These are phyloP conservation scores for Cataglyphis rosenhaueri DNA, from an alignment of 2,888 invertebrate genomes.

Conservation along the genomic window DNA sequence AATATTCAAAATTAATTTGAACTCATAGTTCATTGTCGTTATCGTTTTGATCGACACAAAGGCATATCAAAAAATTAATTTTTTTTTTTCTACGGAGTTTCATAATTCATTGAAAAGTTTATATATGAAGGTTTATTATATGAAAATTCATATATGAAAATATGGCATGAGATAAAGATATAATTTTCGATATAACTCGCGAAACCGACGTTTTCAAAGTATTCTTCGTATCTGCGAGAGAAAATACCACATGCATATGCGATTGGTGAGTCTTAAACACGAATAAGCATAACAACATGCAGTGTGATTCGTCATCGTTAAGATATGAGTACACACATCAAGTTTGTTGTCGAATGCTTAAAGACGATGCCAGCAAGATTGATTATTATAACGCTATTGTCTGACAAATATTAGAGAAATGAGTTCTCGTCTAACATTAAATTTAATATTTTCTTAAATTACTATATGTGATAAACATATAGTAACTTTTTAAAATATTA, in stretches of 20 bases:
- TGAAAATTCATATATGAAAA: background rate
- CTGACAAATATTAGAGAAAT: background rate
- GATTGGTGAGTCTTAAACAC: constrained; percentile 5
- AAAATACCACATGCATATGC: background rate
- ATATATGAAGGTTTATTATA: too few species aligned
- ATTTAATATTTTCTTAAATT: background rate
- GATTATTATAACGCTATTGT: background rate
- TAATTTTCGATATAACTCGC: background rate
- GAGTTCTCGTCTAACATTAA: background rate
- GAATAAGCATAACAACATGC: background rate
- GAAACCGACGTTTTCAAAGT: background rate
- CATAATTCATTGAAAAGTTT: background rate
- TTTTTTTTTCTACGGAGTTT: background rate
- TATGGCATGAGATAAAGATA: background rate
- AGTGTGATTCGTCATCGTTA: constrained; percentile 57
- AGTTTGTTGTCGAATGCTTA: background rate
- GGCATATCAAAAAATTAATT: background rate
- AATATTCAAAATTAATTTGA: background rate
- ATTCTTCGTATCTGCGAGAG: background rate
- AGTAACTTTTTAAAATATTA: background rate
- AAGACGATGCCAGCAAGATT: constrained; percentile 2
- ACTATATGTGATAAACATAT: background rate
- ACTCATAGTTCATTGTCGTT: background rate
- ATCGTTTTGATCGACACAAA: background rate
- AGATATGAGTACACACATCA: constrained; percentile 46